Conservation (phyloP, 2,888 invertebrate species). For the Machimus rusticus region DNA sequence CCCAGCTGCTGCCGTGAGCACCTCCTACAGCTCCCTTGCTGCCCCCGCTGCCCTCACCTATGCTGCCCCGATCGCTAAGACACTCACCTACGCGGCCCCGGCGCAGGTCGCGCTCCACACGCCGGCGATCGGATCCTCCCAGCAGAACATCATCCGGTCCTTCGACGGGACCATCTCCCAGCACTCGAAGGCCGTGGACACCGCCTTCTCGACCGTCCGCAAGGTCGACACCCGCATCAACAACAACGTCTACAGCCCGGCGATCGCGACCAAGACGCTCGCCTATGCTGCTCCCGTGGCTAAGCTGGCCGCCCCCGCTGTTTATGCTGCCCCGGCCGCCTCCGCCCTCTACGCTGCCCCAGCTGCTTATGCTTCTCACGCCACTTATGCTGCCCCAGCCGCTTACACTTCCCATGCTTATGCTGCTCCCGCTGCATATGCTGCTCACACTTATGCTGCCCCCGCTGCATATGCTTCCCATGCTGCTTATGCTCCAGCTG, state of each 20-base stretch:
- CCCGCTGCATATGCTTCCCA: constrained; percentile 50
- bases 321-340: constrained; percentile 55
- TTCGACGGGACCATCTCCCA: constrained; percentile 60
- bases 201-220: constrained; percentile 69
- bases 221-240: constrained; percentile 68
- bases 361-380: constrained; percentile 50
- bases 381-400: constrained; percentile 52
- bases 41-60: constrained; percentile 44
- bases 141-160: constrained; percentile 68
- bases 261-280: constrained; percentile 57
- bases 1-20: constrained; percentile 45
- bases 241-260: constrained; percentile 66
- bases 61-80: constrained; percentile 42
- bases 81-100: constrained; percentile 45
- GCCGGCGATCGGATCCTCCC: constrained; percentile 63
- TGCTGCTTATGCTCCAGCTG: constrained; percentile 54
- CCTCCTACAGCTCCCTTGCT: constrained; percentile 48
- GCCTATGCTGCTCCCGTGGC: constrained; percentile 56
- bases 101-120: constrained; percentile 46
- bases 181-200: constrained; percentile 56
- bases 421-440: constrained; percentile 51
- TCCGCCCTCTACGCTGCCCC: constrained; percentile 46
- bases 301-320: constrained; percentile 25
- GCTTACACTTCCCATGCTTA: constrained; percentile 51
- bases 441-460: constrained; percentile 48